phyloP scores from a whole-genome alignment of 2,797 vertebrate species.

The Myotis findleyi region DNA sequence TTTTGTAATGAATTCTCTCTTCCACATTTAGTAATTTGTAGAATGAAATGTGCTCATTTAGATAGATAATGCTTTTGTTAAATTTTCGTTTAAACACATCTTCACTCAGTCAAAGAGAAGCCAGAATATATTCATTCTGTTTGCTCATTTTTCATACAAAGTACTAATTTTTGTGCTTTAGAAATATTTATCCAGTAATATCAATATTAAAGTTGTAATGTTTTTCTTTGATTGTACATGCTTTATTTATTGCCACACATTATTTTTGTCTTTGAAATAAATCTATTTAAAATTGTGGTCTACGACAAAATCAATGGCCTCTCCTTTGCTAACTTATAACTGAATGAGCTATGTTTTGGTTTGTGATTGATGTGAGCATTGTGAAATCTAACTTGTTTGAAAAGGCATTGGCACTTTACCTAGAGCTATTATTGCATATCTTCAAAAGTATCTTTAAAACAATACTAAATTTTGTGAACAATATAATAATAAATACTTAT shows the following conservation, averaged over 20 bases:
- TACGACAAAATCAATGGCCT: constrained; percentile 38
- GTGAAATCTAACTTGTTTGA: constrained; percentile 52
- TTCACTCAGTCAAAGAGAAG: constrained; percentile 37
- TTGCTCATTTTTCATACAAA: constrained; percentile 48
- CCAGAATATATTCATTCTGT: constrained; percentile 39
- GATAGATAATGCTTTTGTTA: constrained; percentile 36
- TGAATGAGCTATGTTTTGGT: constrained; percentile 44
- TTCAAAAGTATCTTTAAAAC: constrained; percentile 46
- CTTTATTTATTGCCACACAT: constrained; percentile 11
- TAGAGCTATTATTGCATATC: constrained; percentile 31
- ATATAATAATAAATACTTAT: constrained; percentile 39
- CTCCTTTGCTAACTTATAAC: constrained; percentile 53
- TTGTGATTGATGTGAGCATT: constrained; percentile 1
- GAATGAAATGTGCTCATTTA: not conserved
- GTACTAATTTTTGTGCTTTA: constrained; percentile 40
- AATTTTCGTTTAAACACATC: constrained; percentile 25
- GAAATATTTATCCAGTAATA: constrained; percentile 5
- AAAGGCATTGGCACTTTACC: constrained; percentile 49
- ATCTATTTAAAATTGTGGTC: not conserved
- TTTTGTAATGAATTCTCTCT: constrained; percentile 23
- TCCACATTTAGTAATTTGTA: constrained; percentile 62
- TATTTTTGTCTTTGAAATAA: constrained; percentile 63
- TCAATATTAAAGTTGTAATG: constrained; percentile 18
- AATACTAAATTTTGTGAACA: constrained; percentile 41
- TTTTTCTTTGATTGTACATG: constrained; percentile 55